Base-by-base conservation (phyloP, 1,140 invertebrate genomes). In the Magallana ariakensis region DNA sequence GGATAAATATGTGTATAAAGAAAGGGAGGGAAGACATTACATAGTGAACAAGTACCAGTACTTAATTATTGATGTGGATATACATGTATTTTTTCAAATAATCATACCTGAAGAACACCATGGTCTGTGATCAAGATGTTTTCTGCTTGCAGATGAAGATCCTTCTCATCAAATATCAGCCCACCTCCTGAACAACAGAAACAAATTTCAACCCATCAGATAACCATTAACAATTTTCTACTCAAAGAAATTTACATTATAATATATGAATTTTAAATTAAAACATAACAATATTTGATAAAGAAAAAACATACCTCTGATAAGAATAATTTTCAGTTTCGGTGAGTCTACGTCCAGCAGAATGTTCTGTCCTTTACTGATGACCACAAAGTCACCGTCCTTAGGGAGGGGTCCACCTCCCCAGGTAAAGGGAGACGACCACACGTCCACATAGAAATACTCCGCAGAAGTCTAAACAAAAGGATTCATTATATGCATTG, bases 61-160 rank as follows among this genome's bases (percentile, higher is more conserved):
- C n/a, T n/a, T n/a, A n/a, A n/a, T n/a, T n/a, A n/a, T n/a, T n/a
- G n/a, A n/a, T n/a, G n/a, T n/a, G n/a, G n/a, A n/a, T n/a, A n/a
- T n/a, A 46, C 33, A 46, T 46, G 33, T 46, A 46, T 5, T 46
- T 46, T 46, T 46, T 46, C 33, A 46, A 60, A n/a, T 13, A 60
- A 13, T 60, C 22, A 15, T 82, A 94, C 93, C 91, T 94, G 93
- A 26, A 94, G 85, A 10, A 89, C 46, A 46, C 94, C 94, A 11
- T 93, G 92, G 80, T 94, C 92, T 10, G 91, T 92, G 19, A 94
- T 93, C 62, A 94, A 90, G 33, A 94, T 94, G 54, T 92, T 94
- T 70, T 94, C 93, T 9, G 93, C 91, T 22, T 94, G 81, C 22
- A 94, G 88, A 80, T 94, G 92, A 10, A 94, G 80, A 85, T 94